These are phyloP conservation scores for Orthochromis malagaraziensis DNA, from an alignment of 2,113 vertebrate species.

Conservation along the genomic window DNA sequence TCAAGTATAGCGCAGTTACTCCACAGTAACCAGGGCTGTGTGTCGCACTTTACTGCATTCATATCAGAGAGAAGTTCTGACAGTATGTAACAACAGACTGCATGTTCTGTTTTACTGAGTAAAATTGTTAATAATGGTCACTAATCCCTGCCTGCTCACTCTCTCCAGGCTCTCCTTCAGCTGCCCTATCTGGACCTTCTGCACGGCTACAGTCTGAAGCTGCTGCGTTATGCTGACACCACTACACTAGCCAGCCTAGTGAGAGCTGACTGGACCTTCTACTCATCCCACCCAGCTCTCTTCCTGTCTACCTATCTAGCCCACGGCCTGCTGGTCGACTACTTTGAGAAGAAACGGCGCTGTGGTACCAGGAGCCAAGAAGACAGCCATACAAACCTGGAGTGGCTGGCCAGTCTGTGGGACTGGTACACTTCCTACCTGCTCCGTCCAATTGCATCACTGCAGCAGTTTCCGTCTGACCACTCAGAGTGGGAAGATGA, in stretches of 20 bases:
- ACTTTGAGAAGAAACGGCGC: conserved; percentile 93
- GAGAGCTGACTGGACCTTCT: conserved; percentile 95
- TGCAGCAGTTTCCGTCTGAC: conserved; percentile 83
- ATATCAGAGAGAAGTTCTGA: background rate
- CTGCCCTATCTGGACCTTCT: conserved; percentile 90
- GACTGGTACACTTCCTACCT: conserved; percentile 97
- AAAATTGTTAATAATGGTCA: background rate
- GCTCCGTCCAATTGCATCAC: conserved; percentile 88
- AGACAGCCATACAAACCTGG: conserved; percentile 88
- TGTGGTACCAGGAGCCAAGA: conserved; percentile 77
- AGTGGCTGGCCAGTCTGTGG: conserved; percentile 96
- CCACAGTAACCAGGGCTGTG: background rate
- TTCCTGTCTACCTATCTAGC: conserved; percentile 94
- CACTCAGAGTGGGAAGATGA: conserved; percentile 95
- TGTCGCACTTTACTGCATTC: background rate
- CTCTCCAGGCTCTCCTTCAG: conserved; percentile 81
- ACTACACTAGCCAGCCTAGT: conserved; percentile 91
- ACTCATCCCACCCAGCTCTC: conserved; percentile 93
- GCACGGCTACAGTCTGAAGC: conserved; percentile 91
- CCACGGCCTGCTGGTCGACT: conserved; percentile 91
- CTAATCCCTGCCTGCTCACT: background rate
- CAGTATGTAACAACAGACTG: background rate
- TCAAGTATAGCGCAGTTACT: accelerated
- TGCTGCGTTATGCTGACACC: conserved; percentile 91
- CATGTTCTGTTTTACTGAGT: background rate